Conservation (phyloP, 2,888 invertebrate genomes). For the Drosophila mimica region DNA sequence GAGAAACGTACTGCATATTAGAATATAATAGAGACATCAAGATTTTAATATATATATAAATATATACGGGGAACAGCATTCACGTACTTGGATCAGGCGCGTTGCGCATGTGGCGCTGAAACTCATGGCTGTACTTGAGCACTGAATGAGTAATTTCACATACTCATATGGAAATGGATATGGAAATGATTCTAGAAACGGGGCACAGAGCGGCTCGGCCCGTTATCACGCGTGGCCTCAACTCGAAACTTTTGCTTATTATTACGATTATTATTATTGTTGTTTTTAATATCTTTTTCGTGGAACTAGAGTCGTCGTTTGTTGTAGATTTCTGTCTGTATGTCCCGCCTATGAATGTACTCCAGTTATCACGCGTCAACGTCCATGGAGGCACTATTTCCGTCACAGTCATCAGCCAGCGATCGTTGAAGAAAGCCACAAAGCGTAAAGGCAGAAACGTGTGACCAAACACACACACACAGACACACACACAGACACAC, state of each 20-base stretch:
- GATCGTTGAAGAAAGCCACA: constrained; percentile 52
- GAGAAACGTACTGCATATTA: background rate
- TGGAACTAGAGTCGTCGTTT: constrained; percentile 31
- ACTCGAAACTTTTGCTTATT: constrained; percentile 42
- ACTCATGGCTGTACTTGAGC: constrained; percentile 71
- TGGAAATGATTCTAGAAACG: constrained; percentile 30
- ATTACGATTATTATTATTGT: constrained; percentile 35
- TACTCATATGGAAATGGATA: constrained; percentile 32
- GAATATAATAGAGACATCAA: background rate
- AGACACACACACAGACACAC: constrained; percentile 15
- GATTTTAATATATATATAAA: background rate
- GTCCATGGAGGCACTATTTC: constrained; percentile 46
- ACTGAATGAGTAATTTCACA: constrained; percentile 27
- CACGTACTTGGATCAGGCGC: constrained; percentile 66
- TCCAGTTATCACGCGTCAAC: constrained; percentile 72
- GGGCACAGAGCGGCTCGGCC: constrained; percentile 35
- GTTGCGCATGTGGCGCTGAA: constrained; percentile 67
- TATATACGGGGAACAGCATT: background rate
- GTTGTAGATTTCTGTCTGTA: constrained; percentile 16
- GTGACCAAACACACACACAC: constrained; percentile 25
- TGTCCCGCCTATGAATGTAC: constrained; percentile 39
- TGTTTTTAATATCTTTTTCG: constrained; percentile 49
- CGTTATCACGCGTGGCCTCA: constrained; percentile 48
- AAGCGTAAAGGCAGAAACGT: constrained; percentile 39
- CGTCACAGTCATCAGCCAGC: constrained; percentile 40